Base-by-base conservation (phyloP, 2,113 vertebrate species). In the Todiramphus saurophagus region DNA sequence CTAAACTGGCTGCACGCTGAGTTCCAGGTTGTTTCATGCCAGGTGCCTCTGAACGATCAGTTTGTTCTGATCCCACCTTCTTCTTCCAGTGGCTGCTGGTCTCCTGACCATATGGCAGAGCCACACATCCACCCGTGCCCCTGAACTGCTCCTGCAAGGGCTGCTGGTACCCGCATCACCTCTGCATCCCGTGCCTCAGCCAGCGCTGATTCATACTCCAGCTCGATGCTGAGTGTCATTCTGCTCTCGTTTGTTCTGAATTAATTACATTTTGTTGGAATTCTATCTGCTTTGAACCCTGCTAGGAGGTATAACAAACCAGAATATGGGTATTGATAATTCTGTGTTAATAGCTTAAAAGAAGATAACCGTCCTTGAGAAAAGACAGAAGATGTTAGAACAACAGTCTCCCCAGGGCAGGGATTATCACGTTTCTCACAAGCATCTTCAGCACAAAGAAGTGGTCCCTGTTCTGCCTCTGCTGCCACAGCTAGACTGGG, bases 161-260 rank as follows among this genome's bases (percentile, higher is more conserved):
- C 85, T 67, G 75, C 70, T 50, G 53, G 41, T 51, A 39, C 62
- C 72, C 10, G 17, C 73, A 2, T 4, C 5, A 1, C 8, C 64
- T 15, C 62, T 6, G 16, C 16, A 2, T 4, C 46, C 66, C 2
- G 7, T 31, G 60, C 12, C 23, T 20, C 2, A 1, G 21, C 4
- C 1, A 44, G 43, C 7, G 4, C 63, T 18, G 33, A 46, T n/a
- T 66, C 48, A 4, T 3, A 3, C 62, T 23, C 58, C 16, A 7
- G 16, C 30, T 5, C 4, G 8, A 24, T 30, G 50, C 39, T 51
- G n/a, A 30, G 43, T 13, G 39, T 51, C 75, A 13, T 28, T 53
- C 89, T 66, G 46, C 70, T 51, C 51, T 46, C 1, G 2, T 35
- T 91, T 21, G 14, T 13, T 21, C 50, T 9, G 48, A 79, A 90